These are phyloP conservation scores for Galerucella nymphaeae DNA, from an alignment of 2,888 invertebrate genomes.

Conservation along the genomic window DNA sequence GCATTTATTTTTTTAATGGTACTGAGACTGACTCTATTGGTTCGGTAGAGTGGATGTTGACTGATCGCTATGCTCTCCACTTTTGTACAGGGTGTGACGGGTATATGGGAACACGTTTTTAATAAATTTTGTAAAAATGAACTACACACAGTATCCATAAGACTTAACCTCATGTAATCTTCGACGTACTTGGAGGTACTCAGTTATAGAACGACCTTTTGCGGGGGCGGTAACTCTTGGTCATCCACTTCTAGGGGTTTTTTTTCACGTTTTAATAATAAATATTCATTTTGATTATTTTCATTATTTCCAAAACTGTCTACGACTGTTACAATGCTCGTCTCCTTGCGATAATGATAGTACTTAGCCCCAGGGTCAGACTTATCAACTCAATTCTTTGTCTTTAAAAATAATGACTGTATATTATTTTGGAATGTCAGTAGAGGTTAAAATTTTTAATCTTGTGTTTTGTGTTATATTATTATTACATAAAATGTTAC, in stretches of 20 bases:
- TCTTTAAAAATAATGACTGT: constrained; percentile 30
- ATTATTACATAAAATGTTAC: constrained; percentile 12
- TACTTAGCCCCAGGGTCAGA: constrained; percentile 26
- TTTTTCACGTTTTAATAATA: no score
- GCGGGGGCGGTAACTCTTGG: no score
- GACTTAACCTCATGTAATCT: no score
- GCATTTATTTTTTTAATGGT: constrained; percentile 29
- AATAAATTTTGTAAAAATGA: no score
- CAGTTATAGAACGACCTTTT: no score
- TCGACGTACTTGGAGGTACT: no score
- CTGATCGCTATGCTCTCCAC: background rate
- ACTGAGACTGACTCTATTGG: background rate
- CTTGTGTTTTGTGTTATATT: constrained; percentile 1
- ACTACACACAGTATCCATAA: no score
- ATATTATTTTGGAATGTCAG: constrained; percentile 19
- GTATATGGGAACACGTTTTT: no score
- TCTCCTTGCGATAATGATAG: constrained; percentile 5
- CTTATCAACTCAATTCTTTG: constrained; percentile 28
- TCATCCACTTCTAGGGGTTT: no score
- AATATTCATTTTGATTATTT: background rate
- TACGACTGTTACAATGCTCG: background rate
- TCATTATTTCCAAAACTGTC: background rate
- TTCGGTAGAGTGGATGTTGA: background rate
- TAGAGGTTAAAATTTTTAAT: constrained; percentile 27
- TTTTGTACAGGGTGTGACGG: background rate